Percentiles rank a stretch among this genome's conserved stretches.
Evolutionary conservation across 2,113 vertebrate species (phyloP).

Genomic region (Pterophyllum scalare): DNA sequence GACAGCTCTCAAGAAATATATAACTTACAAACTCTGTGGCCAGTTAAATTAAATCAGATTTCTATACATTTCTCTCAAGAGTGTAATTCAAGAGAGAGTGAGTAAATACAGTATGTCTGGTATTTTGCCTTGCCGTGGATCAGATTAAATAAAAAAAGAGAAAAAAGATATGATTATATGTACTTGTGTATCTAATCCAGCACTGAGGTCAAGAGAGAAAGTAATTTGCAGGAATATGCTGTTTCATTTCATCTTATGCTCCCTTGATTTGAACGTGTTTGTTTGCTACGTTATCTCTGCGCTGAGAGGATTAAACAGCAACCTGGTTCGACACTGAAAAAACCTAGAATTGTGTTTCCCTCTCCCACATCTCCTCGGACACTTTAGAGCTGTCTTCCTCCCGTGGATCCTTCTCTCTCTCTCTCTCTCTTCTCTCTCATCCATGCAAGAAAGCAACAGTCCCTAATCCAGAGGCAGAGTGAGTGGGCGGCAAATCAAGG

Average conservation of each 20-base stretch:
- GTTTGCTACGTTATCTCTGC: constrained; percentile 8
- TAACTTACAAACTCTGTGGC: rapidly evolving
- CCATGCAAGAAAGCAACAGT: neutral
- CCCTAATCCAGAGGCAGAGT: constrained; percentile 14
- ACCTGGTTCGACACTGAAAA: constrained; percentile 24
- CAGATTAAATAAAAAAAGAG: neutral
- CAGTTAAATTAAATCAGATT: constrained; percentile 11
- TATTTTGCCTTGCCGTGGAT: neutral
- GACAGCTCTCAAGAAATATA: neutral
- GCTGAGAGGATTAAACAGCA: constrained; percentile 65
- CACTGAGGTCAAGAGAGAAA: constrained; percentile 24
- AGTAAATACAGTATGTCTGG: constrained; percentile 27
- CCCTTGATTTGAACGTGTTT: constrained; percentile 4
- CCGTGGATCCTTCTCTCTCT: neutral
- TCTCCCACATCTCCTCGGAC: neutral
- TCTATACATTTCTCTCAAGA: constrained; percentile 13
- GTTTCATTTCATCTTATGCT: constrained; percentile 37
- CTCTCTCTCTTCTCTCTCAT: neutral
- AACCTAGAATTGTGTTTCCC: neutral
- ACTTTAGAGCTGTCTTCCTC: neutral
- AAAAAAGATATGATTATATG: neutral
- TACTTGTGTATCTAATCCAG: constrained; percentile 32
- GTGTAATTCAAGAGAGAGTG: neutral
- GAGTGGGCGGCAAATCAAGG: neutral
- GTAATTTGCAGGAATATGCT: constrained; percentile 36